Base-by-base conservation (phyloP, 2,888 invertebrate genomes). In the Tholera decimalis region DNA sequence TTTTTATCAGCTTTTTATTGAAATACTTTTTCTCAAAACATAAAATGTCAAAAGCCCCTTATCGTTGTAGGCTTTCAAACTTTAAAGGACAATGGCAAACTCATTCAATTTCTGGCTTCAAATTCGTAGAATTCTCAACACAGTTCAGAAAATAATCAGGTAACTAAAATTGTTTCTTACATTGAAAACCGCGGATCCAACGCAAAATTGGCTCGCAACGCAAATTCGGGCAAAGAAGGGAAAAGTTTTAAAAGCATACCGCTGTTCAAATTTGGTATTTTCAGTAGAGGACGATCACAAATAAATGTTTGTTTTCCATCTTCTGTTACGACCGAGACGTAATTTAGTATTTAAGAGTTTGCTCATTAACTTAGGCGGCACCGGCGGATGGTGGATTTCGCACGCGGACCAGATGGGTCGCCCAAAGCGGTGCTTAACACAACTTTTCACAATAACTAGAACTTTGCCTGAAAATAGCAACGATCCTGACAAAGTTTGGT, bases 221-320 rank as follows among this genome's bases (percentile, higher is more conserved):
- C 74, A 81, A 83, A 84, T 85, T 85, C 76, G 54, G 71, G 20
- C 77, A 86, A 87, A 83, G 84, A 83, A 79, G 65, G 77, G 77
- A 68, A 83, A 88, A 87, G 79, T 89, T 90, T 77, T 86, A 77
- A 89, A 85, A 88, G 90, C 85, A 87, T 88, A 88, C 79, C 78
- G 55, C 79, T 88, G 86, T 88, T 79, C 73, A 67, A 79, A 67
- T 62, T 61, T 46, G 33, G 69, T 75, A 63, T 75, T 73, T 80
- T 72, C 66, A 74, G 75, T 71, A 72, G 57, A 71, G 76, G 60
- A 75, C 63, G 65, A 61, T 67, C 63, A 63, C 58, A 68, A 73
- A 79, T 77, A 77, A 77, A 77, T 79, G 73, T 70, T 68, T 73
- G 68, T 79, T 63, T 64, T 62, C 59, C 69, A 69, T 76, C 56